phyloP scores from a whole-genome alignment of 2,113 vertebrate species.

The Vidua chalybeata region DNA sequence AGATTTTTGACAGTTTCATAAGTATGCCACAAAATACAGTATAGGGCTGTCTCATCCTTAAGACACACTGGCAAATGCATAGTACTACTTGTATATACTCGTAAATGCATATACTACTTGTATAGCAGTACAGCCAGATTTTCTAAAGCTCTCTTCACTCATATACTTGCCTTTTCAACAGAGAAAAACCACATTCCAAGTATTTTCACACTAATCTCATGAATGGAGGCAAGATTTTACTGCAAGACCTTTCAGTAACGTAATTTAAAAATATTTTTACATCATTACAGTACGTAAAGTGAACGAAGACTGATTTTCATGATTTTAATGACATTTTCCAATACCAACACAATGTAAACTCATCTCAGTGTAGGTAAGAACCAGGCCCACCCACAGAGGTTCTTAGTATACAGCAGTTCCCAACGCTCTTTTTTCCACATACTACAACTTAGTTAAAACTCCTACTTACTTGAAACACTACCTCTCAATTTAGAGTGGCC shows the following conservation, averaged over 20 bases:
- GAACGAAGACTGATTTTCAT: background rate
- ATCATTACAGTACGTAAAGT: background rate
- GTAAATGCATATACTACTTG: background rate
- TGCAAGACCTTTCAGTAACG: background rate
- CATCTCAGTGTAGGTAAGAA: background rate
- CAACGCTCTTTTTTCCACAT: background rate
- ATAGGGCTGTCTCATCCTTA: background rate
- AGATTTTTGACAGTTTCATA: background rate
- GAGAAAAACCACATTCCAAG: background rate
- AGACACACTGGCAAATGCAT: background rate
- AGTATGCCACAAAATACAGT: background rate
- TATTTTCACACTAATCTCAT: background rate
- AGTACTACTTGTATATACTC: no score
- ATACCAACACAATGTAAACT: background rate
- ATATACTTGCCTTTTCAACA: accelerated
- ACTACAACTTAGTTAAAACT: background rate
- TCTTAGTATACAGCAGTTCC: background rate
- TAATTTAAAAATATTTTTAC: background rate
- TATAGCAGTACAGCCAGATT: background rate
- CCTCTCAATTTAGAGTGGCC: background rate
- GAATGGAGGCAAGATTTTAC: background rate
- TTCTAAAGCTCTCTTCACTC: background rate
- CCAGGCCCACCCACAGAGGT: background rate
- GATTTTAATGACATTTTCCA: background rate
- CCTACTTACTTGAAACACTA: background rate